Percentiles rank a stretch among this genome's conserved stretches.
Evolutionary conservation across 92 coral and sea anemone species (phyloP).

Genomic region (Paragorgia papillata): DNA sequence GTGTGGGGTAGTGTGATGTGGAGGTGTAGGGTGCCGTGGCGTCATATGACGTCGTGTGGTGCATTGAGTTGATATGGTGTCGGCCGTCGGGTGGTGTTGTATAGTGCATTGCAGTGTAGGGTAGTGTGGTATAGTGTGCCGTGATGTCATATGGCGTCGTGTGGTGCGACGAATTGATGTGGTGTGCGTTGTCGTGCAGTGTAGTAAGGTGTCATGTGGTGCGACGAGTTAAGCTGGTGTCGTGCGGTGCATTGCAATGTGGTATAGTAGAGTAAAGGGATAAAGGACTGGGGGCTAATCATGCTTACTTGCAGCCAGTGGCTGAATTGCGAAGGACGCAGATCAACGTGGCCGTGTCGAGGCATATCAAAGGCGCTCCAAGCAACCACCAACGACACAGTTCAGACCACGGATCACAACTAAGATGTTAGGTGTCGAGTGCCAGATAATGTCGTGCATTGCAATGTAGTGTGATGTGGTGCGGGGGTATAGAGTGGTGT

Average conservation of each 20-base stretch:
- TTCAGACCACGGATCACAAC: too few relatives aligned
- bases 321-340: too few relatives aligned
- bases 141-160: conserved; percentile 1
- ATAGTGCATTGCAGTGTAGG: background rate
- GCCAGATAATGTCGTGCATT: background rate
- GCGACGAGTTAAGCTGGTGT: too few relatives aligned
- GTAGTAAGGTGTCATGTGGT: conserved; percentile 3
- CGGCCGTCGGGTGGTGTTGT: background rate
- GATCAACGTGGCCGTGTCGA: too few relatives aligned
- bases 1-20: too few relatives aligned
- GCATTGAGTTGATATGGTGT: too few relatives aligned
- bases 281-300: too few relatives aligned
- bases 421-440: background rate
- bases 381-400: too few relatives aligned
- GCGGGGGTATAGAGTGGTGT: background rate
- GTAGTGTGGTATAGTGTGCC: background rate
- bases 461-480: background rate
- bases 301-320: too few relatives aligned
- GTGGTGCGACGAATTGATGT: conserved; percentile 1
- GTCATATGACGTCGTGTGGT: too few relatives aligned
- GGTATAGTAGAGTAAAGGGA: background rate
- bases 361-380: too few relatives aligned
- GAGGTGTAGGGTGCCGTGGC: too few relatives aligned
- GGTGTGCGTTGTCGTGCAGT: conserved; percentile 21
- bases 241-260: background rate